Percentiles rank a stretch among this genome's conserved stretches.
These are phyloP conservation scores for Australoheros facetus DNA, from an alignment of 2,797 vertebrate species.

Conservation along the genomic window DNA sequence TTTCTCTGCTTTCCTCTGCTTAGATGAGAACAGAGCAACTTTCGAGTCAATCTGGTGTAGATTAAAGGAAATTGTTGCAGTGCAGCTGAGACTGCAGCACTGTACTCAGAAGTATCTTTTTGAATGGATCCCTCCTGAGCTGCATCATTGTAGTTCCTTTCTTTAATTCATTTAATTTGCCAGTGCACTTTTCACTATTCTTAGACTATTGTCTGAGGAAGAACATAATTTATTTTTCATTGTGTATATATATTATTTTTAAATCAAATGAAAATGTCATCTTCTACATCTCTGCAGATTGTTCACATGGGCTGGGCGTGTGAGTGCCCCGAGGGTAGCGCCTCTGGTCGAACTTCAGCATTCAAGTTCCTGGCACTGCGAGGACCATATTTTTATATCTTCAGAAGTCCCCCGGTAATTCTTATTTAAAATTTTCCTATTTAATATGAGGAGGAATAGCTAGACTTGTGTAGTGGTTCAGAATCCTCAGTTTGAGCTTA, in stretches of 20 bases:
- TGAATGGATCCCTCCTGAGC: neutral
- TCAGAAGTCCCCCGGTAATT: slow-evolving; percentile 89
- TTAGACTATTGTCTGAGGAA: neutral
- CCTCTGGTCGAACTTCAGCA: slow-evolving; percentile 73
- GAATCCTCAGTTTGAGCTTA: neutral
- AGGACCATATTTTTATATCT: slow-evolving; percentile 89
- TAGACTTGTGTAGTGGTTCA: neutral
- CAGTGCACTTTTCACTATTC: neutral
- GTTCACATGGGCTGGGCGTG: slow-evolving; percentile 94
- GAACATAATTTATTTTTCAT: neutral
- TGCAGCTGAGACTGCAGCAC: slow-evolving; percentile 35
- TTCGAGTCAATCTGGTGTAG: slow-evolving; percentile 20
- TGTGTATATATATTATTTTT: neutral
- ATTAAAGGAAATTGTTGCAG: slow-evolving; percentile 30
- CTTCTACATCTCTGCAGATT: slow-evolving; percentile 79
- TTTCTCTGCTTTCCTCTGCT: slow-evolving; percentile 8
- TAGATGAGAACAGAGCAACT: slow-evolving; percentile 9
- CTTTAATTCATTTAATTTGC: slow-evolving; percentile 5
- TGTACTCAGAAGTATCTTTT: neutral
- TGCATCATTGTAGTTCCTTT: neutral
- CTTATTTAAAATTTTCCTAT: neutral
- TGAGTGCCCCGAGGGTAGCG: slow-evolving; percentile 81
- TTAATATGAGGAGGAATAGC: neutral
- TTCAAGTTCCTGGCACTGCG: slow-evolving; percentile 92
- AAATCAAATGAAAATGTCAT: slow-evolving; percentile 36